phyloP scores from a whole-genome alignment of 2,888 invertebrate genomes.

The Dinocampus coccinellae region DNA sequence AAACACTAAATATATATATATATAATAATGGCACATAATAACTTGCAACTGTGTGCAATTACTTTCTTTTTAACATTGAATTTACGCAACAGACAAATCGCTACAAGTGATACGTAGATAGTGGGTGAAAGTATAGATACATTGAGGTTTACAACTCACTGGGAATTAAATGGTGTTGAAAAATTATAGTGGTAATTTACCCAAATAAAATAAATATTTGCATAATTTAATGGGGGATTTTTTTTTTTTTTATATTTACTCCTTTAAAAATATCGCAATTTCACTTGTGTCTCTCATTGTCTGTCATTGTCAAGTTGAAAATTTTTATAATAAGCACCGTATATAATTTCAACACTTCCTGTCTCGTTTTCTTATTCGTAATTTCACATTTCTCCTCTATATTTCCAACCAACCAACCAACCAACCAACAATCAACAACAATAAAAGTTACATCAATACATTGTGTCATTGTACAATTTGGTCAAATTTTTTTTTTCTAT shows the following conservation, averaged over 20 bases:
- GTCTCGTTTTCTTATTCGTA: neutral
- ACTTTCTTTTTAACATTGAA: neutral
- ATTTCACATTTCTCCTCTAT: neutral
- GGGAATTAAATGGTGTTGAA: neutral
- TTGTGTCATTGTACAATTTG: neutral
- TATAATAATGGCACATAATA: neutral
- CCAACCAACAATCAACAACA: neutral
- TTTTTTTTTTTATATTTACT: neutral
- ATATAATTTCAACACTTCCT: neutral
- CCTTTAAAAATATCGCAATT: neutral
- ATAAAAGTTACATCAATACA: neutral
- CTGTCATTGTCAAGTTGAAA: neutral
- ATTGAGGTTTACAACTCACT: neutral
- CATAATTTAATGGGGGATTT: neutral
- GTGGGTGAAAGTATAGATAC: neutral
- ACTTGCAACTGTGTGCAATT: neutral
- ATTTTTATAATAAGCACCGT: neutral
- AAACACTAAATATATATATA: no score
- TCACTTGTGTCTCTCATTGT: neutral
- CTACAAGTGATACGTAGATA: neutral
- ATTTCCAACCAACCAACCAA: neutral
- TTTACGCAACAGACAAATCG: neutral
- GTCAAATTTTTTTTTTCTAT: neutral
- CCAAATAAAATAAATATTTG: neutral
- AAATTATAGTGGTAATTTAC: neutral